These are phyloP conservation scores for Holothuria scabra DNA, from an alignment of 53 echinoderm and acorn worm genomes.

Conservation along the genomic window DNA sequence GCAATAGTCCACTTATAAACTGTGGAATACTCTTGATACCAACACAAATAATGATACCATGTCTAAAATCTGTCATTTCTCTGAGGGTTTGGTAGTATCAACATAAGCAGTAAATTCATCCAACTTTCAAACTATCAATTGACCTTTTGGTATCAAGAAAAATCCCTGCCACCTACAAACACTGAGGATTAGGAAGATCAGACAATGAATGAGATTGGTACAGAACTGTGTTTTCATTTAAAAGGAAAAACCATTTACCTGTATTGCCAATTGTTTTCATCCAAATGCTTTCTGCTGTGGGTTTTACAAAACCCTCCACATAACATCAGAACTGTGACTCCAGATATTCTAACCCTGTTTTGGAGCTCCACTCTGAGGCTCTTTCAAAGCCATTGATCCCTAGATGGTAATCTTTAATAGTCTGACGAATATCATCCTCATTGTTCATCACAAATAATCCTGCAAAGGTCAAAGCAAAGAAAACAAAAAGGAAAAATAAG, in stretches of 20 bases:
- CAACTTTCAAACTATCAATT: no score
- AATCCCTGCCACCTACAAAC: no score
- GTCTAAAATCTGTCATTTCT: no score
- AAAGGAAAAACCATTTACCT: background rate
- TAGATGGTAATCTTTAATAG: conserved; percentile 66
- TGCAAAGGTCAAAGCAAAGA: conserved; percentile 30
- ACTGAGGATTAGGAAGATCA: no score
- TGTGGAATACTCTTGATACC: no score
- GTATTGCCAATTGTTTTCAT: background rate
- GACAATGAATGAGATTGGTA: no score
- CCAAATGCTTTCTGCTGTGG: background rate
- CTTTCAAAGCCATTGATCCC: conserved; percentile 70
- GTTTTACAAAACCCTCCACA: background rate
- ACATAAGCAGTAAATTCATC: no score
- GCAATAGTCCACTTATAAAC: no score
- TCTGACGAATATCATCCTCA: conserved; percentile 50
- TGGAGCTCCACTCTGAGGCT: conserved; percentile 68
- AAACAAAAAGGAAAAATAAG: background rate
- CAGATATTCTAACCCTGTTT: conserved; percentile 60
- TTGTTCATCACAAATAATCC: conserved; percentile 73
- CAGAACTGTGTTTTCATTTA: no score
- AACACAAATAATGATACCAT: no score
- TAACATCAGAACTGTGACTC: conserved; percentile 42
- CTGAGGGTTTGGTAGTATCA: no score
- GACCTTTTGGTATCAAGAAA: no score